Conservation (phyloP, 2,888 invertebrate genomes). For the Norana najaformis region DNA sequence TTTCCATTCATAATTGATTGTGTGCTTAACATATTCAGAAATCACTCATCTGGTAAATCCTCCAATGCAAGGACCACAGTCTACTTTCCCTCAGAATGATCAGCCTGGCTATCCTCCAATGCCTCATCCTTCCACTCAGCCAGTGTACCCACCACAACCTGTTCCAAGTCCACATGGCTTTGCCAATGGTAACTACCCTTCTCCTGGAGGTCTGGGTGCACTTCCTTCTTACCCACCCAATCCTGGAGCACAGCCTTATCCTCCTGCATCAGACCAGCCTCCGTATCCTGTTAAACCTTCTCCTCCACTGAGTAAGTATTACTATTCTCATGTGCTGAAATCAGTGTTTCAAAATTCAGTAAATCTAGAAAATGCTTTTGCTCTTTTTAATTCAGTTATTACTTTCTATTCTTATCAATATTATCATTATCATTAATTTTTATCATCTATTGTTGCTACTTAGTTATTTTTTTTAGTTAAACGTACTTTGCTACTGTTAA, state of each 20-base stretch:
- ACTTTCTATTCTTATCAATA: too few species aligned
- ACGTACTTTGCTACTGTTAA: too few species aligned
- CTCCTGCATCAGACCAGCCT: not conserved
- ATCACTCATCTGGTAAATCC: slow-evolving; percentile 1
- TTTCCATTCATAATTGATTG: not conserved
- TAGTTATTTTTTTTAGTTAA: too few species aligned
- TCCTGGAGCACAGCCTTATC: not conserved
- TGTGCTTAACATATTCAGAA: not conserved
- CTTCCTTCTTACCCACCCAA: not conserved
- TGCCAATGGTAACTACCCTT: not conserved
- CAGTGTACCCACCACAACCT: slow-evolving; percentile 17
- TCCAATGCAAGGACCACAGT: not conserved
- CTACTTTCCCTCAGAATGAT: not conserved
- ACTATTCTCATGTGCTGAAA: not conserved
- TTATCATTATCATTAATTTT: too few species aligned
- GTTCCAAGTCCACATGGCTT: not conserved
- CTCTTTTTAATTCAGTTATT: too few species aligned
- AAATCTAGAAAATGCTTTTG: not conserved
- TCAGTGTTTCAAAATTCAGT: not conserved
- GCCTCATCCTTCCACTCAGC: not conserved
- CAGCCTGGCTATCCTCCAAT: slow-evolving; percentile 21
- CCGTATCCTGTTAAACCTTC: slow-evolving; percentile 18
- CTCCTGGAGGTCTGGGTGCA: not conserved
- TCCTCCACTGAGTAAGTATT: not conserved
- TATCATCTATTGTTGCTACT: too few species aligned